phyloP scores from a whole-genome alignment of 2,797 vertebrate species.

The Buceros bicornis region DNA sequence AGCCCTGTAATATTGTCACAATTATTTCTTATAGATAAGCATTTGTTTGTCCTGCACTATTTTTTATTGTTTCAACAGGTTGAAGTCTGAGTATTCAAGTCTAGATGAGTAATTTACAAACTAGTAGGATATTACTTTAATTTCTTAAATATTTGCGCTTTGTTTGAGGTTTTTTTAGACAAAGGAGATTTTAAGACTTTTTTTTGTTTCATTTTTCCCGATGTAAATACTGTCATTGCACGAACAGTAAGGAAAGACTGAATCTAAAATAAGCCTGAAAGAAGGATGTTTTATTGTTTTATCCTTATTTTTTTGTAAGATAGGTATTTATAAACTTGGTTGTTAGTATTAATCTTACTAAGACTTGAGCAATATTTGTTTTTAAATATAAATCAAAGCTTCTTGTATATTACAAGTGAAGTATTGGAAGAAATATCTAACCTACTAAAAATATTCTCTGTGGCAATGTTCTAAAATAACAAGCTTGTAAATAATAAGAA shows the following conservation, averaged over 20 bases:
- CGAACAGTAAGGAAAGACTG: background rate
- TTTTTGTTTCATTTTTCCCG: background rate
- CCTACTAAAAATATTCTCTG: background rate
- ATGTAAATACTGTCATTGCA: background rate
- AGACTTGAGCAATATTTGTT: background rate
- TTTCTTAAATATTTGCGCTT: background rate
- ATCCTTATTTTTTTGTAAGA: background rate
- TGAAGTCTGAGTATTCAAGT: background rate
- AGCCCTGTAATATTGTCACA: background rate
- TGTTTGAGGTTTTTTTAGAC: background rate
- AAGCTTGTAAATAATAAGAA: constrained; percentile 14
- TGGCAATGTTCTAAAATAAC: background rate
- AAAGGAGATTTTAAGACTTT: fast-evolving
- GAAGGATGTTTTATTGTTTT: background rate
- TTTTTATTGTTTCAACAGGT: background rate
- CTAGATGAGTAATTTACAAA: background rate
- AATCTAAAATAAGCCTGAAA: background rate
- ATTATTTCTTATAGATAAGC: background rate
- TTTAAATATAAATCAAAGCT: background rate
- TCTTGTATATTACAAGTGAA: background rate
- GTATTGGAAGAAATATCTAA: background rate
- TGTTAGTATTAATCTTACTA: background rate
- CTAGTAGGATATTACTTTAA: background rate
- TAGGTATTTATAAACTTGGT: background rate
- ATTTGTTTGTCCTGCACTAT: background rate